These are phyloP conservation scores for Phycodurus eques DNA, from an alignment of 2,113 vertebrate genomes.

Conservation along the genomic window DNA sequence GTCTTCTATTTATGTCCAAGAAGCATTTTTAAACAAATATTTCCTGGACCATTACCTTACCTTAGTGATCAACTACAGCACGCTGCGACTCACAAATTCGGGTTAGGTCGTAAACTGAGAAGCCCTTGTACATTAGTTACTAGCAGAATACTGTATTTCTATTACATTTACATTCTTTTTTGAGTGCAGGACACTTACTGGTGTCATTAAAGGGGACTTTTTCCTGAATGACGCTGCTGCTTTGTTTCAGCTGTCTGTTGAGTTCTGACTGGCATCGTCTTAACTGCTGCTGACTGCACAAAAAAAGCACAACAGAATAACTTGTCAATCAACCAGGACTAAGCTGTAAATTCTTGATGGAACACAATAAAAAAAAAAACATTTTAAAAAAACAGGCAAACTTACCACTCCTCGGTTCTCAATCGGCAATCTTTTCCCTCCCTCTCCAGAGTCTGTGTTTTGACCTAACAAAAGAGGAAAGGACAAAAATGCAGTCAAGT, in stretches of 20 bases:
- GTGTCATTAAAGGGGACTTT: constrained; percentile 99
- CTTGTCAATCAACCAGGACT: not conserved
- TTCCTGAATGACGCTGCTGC: constrained; percentile 91
- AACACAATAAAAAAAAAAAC: not conserved
- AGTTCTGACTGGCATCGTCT: constrained; percentile 89
- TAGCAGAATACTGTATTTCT: not conserved
- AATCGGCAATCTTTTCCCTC: constrained; percentile 92
- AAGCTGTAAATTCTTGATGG: not conserved
- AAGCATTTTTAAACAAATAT: no score
- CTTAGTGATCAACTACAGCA: not conserved
- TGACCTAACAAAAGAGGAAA: constrained; percentile 73
- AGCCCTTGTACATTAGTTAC: not conserved
- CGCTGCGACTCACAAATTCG: not conserved
- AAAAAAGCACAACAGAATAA: not conserved
- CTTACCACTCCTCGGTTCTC: constrained; percentile 92
- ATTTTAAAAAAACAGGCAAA: not conserved
- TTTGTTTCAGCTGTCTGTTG: constrained; percentile 89
- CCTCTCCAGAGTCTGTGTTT: constrained; percentile 88
- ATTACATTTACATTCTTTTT: not conserved
- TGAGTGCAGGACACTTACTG: constrained; percentile 77
- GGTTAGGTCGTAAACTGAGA: not conserved
- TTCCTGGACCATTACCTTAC: not conserved
- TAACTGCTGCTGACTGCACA: constrained; percentile 89
- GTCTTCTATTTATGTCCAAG: not conserved
- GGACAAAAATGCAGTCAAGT: not conserved